Percentiles rank a stretch among this genome's conserved stretches.
Conservation (phyloP, 2,113 vertebrate genomes). For the Tenrec ecaudatus region DNA sequence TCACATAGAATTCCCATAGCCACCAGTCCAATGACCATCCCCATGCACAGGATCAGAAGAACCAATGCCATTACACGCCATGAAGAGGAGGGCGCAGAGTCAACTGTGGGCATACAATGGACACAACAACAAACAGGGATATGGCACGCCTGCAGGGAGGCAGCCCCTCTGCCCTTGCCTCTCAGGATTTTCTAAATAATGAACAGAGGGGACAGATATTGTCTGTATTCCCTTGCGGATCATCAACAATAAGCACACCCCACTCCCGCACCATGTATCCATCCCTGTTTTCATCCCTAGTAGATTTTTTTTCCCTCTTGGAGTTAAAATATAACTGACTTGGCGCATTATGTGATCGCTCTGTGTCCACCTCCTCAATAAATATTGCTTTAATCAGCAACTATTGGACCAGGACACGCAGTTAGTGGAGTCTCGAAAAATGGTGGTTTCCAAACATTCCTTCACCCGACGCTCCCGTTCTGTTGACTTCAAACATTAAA, state of each 20-base stretch:
- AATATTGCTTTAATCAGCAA: background rate
- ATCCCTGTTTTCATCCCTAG: too few relatives aligned
- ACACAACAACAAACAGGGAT: background rate
- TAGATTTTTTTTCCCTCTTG: background rate
- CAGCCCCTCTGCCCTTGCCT: background rate
- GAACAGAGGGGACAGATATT: background rate
- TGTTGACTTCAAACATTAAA: background rate
- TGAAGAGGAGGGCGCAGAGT: background rate
- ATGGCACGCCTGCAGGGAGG: too few relatives aligned
- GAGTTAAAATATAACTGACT: background rate
- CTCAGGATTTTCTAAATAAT: background rate
- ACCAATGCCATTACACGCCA: conserved; percentile 69
- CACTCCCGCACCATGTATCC: background rate
- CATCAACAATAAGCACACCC: background rate
- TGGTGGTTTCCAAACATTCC: background rate
- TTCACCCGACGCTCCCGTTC: background rate
- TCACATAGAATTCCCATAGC: conserved; percentile 72
- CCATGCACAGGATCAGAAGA: conserved; percentile 65
- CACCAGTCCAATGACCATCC: conserved; percentile 62
- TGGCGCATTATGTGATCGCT: background rate
- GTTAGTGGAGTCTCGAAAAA: background rate
- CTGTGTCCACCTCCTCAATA: background rate
- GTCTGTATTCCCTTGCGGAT: background rate
- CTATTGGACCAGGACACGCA: background rate
- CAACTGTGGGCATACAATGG: conserved; percentile 39